Conservation (phyloP, 1,140 invertebrate genomes). For the Brachionus sp. region DNA sequence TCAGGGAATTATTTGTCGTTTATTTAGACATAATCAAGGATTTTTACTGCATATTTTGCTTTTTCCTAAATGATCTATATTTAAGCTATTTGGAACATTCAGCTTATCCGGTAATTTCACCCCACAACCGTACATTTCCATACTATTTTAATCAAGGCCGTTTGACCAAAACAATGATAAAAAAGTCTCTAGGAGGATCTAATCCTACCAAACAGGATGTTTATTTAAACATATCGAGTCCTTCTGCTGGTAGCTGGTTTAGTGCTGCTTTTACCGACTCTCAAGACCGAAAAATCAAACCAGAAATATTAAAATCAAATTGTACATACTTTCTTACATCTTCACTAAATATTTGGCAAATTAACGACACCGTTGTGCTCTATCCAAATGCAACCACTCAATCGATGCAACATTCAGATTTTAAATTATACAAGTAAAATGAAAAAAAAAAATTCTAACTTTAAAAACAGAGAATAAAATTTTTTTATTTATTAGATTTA, state of each 20-base stretch:
- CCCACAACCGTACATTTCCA: constrained; percentile 39
- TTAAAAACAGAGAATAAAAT: background rate
- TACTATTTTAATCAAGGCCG: constrained; percentile 13
- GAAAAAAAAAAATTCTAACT: background rate
- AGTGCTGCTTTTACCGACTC: constrained; percentile 31
- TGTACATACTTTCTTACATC: constrained; percentile 30
- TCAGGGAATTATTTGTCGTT: too few species aligned
- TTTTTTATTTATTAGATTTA: constrained; percentile 13
- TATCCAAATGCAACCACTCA: background rate
- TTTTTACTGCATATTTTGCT: background rate
- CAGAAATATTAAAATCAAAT: constrained; percentile 33
- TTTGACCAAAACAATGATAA: constrained; percentile 16
- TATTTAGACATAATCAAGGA: background rate
- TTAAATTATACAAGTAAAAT: constrained; percentile 36
- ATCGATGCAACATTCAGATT: background rate
- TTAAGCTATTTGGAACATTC: constrained; percentile 30
- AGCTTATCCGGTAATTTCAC: constrained; percentile 35
- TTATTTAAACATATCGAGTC: constrained; percentile 20
- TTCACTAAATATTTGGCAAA: constrained; percentile 37
- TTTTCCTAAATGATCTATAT: background rate
- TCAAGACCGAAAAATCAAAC: constrained; percentile 28
- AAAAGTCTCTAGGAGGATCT: constrained; percentile 9
- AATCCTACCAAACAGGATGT: constrained; percentile 3
- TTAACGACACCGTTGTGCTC: constrained; percentile 24
- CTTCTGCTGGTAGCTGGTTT: constrained; percentile 23